Base-by-base conservation (phyloP, 2,888 invertebrate species). In the Ectropis crepuscularia region DNA sequence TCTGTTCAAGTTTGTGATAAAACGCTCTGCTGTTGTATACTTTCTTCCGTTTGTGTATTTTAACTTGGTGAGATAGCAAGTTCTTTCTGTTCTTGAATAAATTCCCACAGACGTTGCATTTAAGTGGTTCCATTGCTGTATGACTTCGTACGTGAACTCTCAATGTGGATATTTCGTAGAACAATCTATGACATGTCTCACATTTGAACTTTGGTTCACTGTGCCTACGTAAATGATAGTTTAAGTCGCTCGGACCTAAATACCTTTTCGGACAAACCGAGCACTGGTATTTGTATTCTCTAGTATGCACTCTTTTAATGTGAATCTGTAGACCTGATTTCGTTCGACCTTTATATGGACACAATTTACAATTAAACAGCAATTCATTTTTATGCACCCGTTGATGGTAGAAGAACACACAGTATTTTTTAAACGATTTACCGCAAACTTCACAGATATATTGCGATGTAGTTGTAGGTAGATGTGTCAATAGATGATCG, bases 301-400 rank as follows among this genome's bases (percentile, higher is more conserved):
- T 51, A 41, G 12, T 51, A 11, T 51, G 51, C 16, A 51, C 51
- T 41, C 51, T 8, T 9, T 51, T 51, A 9, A 28, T 28, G 9
- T 51, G 51, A 2, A 51, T 28, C 28, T 51, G 16, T 6, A 51
- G 41, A 5, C 41, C n/a, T 2, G 6, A 10, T n/a, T 51, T 51
- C 0, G 51, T 41, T 6, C 51, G 41, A 5, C 51, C 51, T 51
- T 51, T 51, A 41, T 51, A 51, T 6, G 51, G 41, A 8, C 51
- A 51, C 2, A 42, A 6, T 50, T 57, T 51, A 51, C 58, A 63
- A 10, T 55, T n/a, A 49, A 61, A 55, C 7, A 41, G 51, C 10
- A 51, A 16, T 28, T 12, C 5, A 5, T 28, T 16, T 28, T 51
- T 16, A 10, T 51, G 51, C 16, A 51, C 38, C 2, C 16, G 6